phyloP scores from a whole-genome alignment of 2,888 invertebrate species.

The Torymus tubicola region DNA sequence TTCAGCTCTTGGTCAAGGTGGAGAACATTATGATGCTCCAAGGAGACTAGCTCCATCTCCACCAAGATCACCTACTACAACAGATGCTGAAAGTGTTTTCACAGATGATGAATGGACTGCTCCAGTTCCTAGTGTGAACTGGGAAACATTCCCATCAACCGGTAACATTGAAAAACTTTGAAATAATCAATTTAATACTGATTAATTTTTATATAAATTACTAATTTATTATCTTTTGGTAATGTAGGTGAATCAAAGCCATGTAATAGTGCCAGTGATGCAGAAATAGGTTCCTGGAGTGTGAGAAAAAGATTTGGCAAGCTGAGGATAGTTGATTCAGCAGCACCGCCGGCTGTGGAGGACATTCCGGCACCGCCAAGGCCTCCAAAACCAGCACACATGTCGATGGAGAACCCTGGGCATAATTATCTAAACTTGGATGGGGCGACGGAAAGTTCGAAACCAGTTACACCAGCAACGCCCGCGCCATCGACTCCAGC shows the following conservation, averaged over 20 bases:
- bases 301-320: constrained; percentile 80
- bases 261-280: constrained; percentile 80
- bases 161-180: constrained; percentile 14
- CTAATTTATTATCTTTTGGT: too few species aligned
- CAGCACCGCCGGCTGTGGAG: constrained; percentile 65
- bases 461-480: constrained; percentile 73
- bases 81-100: constrained; percentile 83
- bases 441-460: constrained; percentile 72
- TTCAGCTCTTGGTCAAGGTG: constrained; percentile 69
- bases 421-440: constrained; percentile 78
- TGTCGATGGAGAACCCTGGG: constrained; percentile 75
- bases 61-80: constrained; percentile 79
- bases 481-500: constrained; percentile 70
- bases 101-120: constrained; percentile 81
- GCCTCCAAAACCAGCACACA: constrained; percentile 85
- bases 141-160: constrained; percentile 76
- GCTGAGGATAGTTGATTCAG: constrained; percentile 67
- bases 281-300: constrained; percentile 79
- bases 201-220: background rate
- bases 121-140: constrained; percentile 77
- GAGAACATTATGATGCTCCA: constrained; percentile 72
- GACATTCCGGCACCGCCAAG: constrained; percentile 82
- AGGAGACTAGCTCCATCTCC: constrained; percentile 71
- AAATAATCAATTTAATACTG: background rate
- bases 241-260: constrained; percentile 76